These are phyloP conservation scores for Columba livia DNA, from an alignment of 2,113 vertebrate genomes.

Conservation along the genomic window DNA sequence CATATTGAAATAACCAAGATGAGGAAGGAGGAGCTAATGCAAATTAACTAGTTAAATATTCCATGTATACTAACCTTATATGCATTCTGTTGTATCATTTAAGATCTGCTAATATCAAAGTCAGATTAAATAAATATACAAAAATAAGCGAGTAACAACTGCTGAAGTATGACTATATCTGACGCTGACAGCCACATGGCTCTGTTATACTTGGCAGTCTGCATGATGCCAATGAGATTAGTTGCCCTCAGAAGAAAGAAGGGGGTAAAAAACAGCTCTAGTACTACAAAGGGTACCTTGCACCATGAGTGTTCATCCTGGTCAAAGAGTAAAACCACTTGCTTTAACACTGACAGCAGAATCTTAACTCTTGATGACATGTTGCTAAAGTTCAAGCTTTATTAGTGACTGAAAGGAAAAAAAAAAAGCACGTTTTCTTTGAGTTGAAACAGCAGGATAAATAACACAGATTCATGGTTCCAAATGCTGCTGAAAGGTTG, in stretches of 20 bases:
- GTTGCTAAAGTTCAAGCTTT: background rate
- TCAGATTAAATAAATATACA: background rate
- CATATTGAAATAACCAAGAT: background rate
- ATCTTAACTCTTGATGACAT: accelerated
- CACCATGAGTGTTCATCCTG: background rate
- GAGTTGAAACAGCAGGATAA: background rate
- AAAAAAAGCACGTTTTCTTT: background rate
- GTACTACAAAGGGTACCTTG: background rate
- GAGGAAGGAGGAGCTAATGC: background rate
- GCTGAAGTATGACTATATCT: background rate
- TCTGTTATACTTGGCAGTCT: background rate
- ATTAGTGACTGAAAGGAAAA: background rate
- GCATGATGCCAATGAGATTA: background rate
- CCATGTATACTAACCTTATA: background rate
- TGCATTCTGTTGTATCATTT: background rate
- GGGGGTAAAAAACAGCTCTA: background rate
- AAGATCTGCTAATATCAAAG: background rate
- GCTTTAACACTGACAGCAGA: background rate
- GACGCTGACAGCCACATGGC: background rate
- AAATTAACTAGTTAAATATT: background rate
- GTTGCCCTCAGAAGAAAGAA: background rate
- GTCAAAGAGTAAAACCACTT: background rate
- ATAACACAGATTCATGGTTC: background rate
- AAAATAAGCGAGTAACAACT: background rate
- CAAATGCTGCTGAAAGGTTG: background rate